phyloP scores from a whole-genome alignment of 2,797 vertebrate species.

The Takifugu rubripes region DNA sequence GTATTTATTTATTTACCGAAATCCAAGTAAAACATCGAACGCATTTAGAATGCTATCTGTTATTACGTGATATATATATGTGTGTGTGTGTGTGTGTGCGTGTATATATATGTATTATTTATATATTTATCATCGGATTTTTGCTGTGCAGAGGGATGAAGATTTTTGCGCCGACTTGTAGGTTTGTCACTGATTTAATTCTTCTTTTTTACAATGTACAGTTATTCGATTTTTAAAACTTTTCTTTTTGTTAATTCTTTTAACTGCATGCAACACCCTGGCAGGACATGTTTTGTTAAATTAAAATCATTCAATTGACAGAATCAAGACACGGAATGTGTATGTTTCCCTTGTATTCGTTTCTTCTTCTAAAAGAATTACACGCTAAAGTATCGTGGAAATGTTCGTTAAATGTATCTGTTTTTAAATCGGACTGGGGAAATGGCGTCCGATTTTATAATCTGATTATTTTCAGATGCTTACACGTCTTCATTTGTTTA shows the following conservation, averaged over 20 bases:
- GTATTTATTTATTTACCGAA: background rate
- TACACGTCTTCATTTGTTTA: background rate
- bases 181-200: conserved; percentile 51
- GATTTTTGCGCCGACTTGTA: conserved; percentile 39
- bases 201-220: background rate
- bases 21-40: conserved; percentile 20
- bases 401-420: background rate
- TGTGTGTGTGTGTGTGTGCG: too few species aligned
- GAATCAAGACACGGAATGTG: background rate
- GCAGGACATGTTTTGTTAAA: background rate
- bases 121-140: background rate
- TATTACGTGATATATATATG: background rate
- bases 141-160: conserved; percentile 3
- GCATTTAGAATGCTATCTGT: background rate
- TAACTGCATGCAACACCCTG: background rate
- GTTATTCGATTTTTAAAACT: background rate
- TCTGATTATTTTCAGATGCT: conserved; percentile 5
- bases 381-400: background rate
- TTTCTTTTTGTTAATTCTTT: background rate
- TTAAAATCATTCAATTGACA: background rate
- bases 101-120: too few species aligned
- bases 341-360: background rate
- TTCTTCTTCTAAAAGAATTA: background rate
- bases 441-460: background rate
- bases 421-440: background rate